phyloP scores from a whole-genome alignment of 2,797 vertebrate species.

The Delichon dasypus region DNA sequence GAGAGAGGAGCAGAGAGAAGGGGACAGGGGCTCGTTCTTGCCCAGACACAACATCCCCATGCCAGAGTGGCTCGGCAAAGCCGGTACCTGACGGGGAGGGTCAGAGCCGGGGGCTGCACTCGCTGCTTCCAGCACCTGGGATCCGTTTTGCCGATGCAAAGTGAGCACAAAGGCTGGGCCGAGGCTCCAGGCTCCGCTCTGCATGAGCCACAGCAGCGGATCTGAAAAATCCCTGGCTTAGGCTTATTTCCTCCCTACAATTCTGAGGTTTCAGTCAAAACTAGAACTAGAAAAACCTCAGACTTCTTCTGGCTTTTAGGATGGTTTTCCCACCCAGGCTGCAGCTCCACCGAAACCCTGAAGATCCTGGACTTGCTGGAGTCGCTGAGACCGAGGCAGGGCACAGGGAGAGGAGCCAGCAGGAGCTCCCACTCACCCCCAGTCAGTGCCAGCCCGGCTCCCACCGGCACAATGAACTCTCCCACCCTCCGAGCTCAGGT shows the following conservation, averaged over 20 bases:
- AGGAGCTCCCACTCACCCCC: background rate
- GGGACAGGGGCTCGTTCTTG: background rate
- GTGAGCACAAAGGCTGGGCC: background rate
- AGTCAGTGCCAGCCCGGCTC: background rate
- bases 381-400: background rate
- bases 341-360: background rate
- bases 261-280: background rate
- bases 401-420: background rate
- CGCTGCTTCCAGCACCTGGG: background rate
- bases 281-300: background rate
- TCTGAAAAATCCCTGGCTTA: background rate
- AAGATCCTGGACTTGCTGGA: background rate
- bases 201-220: background rate
- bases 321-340: background rate
- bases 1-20: background rate
- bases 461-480: background rate
- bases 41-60: accelerated
- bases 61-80: background rate
- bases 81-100: background rate
- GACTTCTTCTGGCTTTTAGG: background rate
- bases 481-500: background rate
- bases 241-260: background rate
- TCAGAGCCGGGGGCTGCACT: background rate
- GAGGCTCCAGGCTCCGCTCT: background rate
- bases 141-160: background rate